These are phyloP conservation scores for Nasonia vitripennis DNA, from an alignment of 1,140 invertebrate genomes.

Conservation along the genomic window DNA sequence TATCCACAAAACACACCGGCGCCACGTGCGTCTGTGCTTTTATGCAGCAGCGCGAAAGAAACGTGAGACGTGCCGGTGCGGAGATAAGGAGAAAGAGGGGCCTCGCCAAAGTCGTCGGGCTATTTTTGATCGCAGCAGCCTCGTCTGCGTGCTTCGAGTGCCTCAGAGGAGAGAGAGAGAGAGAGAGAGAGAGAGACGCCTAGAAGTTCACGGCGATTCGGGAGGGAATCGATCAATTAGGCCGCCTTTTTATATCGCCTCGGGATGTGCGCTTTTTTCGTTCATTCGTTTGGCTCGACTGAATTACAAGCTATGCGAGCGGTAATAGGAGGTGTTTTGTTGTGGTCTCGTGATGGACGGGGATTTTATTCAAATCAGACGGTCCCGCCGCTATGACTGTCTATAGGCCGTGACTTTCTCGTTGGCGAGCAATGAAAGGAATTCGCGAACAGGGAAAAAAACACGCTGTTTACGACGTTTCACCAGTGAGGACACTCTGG, in stretches of 20 bases:
- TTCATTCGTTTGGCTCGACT: neutral
- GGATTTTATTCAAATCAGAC: slow-evolving; percentile 36
- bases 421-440: neutral
- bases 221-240: slow-evolving; percentile 17
- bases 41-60: slow-evolving; percentile 19
- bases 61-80: slow-evolving; percentile 31
- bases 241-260: neutral
- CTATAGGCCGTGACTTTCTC: neutral
- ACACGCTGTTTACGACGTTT: neutral
- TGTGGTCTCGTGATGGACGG: neutral
- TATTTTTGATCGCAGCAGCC: slow-evolving; percentile 43
- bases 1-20: too few species aligned
- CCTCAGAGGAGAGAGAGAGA: neutral
- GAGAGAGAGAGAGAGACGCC: neutral
- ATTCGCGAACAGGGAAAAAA: neutral
- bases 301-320: neutral
- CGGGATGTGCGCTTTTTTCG: neutral
- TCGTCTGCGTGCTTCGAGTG: slow-evolving; percentile 2
- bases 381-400: too few species aligned
- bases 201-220: slow-evolving; percentile 33
- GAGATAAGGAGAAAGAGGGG: slow-evolving; percentile 11
- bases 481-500: neutral
- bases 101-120: slow-evolving; percentile 35
- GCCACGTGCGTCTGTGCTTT: neutral
- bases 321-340: neutral